Evolutionary conservation across 2,888 invertebrate genomes (phyloP).

Genomic region (Pocota personata): DNA sequence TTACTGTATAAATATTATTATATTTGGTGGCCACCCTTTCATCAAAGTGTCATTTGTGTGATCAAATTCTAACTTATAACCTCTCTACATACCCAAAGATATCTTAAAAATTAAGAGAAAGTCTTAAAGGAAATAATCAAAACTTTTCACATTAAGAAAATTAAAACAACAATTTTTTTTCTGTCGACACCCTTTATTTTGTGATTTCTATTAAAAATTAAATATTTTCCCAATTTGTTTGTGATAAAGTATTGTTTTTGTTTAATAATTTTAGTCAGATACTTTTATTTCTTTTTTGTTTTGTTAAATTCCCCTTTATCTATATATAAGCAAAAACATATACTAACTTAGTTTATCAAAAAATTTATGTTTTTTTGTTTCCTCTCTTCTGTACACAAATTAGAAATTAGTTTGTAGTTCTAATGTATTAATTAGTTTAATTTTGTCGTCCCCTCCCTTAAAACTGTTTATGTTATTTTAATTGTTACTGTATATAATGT

Average conservation of each 20-base stretch:
- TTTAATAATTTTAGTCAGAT: background rate
- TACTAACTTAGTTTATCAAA: background rate
- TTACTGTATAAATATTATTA: too few relatives aligned
- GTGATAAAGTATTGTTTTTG: background rate
- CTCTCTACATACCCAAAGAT: constrained; percentile 37
- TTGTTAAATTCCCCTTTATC: background rate
- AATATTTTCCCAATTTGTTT: background rate
- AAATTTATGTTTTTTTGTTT: background rate
- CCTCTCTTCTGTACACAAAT: constrained; percentile 58
- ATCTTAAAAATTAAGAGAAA: constrained; percentile 14
- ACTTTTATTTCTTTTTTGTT: background rate
- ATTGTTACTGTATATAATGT: constrained; percentile 66
- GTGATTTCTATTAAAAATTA: constrained; percentile 7
- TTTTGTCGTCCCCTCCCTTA: constrained; percentile 14
- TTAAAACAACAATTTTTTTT: background rate
- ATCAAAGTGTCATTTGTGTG: background rate
- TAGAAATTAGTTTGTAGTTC: constrained; percentile 55
- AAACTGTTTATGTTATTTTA: constrained; percentile 45
- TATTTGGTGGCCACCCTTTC: background rate
- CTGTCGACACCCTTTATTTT: constrained; percentile 1
- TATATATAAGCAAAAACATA: background rate
- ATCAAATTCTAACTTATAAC: background rate
- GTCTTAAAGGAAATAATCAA: background rate
- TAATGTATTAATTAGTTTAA: constrained; percentile 44
- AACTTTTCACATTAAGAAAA: constrained; percentile 11